Percentiles rank a stretch among this genome's conserved stretches.
phyloP scores from a whole-genome alignment of 2,888 invertebrate species.

The Griposia aprilina region DNA sequence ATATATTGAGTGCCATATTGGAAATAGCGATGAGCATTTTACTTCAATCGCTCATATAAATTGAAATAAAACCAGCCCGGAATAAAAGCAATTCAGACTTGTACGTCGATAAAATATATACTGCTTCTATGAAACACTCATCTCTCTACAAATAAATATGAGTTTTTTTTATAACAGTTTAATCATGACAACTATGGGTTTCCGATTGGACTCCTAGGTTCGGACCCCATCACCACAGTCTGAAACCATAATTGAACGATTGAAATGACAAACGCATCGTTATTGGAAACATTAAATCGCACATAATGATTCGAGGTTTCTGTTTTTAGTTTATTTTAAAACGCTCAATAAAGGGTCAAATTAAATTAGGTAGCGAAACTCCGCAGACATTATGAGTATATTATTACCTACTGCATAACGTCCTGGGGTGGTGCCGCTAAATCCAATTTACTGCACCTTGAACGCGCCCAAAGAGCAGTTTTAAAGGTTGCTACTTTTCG shows the following conservation, averaged over 20 bases:
- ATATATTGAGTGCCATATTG: conserved; percentile 26
- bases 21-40: conserved; percentile 8
- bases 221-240: background rate
- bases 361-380: too few species aligned
- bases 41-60: conserved; percentile 21
- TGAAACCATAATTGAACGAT: conserved; percentile 1
- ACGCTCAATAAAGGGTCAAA: background rate
- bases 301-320: background rate
- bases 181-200: conserved; percentile 8
- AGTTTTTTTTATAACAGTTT: background rate
- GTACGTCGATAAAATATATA: conserved; percentile 24
- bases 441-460: too few species aligned
- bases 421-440: too few species aligned
- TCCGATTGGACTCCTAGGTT: background rate
- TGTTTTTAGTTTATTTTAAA: background rate
- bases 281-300: conserved; percentile 5
- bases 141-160: background rate
- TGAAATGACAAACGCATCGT: conserved; percentile 17
- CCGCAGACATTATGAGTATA: too few species aligned
- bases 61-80: conserved; percentile 20
- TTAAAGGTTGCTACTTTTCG: too few species aligned
- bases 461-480: too few species aligned
- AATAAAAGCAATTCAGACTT: conserved; percentile 7
- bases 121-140: conserved; percentile 3
- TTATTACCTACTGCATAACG: too few species aligned